phyloP scores from a whole-genome alignment of 2,797 vertebrate species.

The Pteronotus mesoamericanus region DNA sequence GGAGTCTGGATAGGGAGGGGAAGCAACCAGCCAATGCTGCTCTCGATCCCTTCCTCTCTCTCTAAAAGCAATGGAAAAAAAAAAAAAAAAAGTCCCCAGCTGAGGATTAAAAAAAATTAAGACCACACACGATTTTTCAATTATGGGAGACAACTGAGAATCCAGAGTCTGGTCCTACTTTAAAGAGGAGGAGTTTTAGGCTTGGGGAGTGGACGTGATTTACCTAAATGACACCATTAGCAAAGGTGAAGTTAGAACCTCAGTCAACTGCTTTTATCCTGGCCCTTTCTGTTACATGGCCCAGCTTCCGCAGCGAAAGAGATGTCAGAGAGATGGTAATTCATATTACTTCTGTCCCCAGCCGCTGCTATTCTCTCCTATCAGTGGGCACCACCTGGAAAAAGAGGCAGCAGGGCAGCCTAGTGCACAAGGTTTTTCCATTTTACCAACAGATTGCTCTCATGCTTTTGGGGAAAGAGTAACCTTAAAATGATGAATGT shows the following conservation, averaged over 20 bases:
- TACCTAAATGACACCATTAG: neutral
- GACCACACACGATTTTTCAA: neutral
- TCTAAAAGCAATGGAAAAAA: neutral
- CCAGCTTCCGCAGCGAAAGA: neutral
- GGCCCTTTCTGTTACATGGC: neutral
- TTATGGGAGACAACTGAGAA: neutral
- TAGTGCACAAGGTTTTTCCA: slow-evolving; percentile 28
- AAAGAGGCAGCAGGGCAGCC: neutral
- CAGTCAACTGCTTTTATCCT: neutral
- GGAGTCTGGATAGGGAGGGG: too few species aligned
- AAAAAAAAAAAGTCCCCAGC: neutral
- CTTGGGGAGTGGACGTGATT: neutral
- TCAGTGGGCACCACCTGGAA: slow-evolving; percentile 17
- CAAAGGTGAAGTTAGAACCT: neutral
- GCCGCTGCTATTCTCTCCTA: neutral
- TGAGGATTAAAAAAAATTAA: neutral
- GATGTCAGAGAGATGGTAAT: neutral
- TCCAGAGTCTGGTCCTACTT: neutral
- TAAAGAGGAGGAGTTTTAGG: neutral
- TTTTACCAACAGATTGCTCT: slow-evolving; percentile 59
- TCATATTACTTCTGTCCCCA: neutral
- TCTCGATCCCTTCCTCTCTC: neutral
- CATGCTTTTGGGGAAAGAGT: slow-evolving; percentile 58
- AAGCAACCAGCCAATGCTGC: neutral
- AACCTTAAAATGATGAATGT: slow-evolving; percentile 73